These are phyloP conservation scores for Apodemia hepburni DNA, from an alignment of 2,888 invertebrate genomes.

Conservation along the genomic window DNA sequence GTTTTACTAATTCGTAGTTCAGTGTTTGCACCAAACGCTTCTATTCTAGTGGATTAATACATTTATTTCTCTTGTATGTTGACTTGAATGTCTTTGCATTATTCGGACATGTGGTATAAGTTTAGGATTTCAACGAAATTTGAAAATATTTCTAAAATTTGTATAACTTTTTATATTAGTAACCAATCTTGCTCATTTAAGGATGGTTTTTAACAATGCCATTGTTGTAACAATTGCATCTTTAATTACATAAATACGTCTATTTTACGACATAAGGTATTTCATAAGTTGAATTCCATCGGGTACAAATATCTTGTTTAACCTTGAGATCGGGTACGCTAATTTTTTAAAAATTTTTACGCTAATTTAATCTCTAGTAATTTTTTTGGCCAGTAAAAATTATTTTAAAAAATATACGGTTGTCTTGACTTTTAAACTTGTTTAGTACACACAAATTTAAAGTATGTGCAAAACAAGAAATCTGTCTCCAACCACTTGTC, in stretches of 20 bases:
- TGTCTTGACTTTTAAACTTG: constrained; percentile 4
- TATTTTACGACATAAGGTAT: no score
- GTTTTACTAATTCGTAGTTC: not conserved
- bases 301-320: no score
- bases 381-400: constrained; percentile 23
- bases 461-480: not conserved
- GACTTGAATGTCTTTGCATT: not conserved
- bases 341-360: no score
- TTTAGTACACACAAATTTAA: not conserved
- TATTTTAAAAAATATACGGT: constrained; percentile 30
- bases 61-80: no score
- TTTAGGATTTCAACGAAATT: constrained; percentile 12
- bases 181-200: not conserved
- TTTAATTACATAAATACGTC: not conserved
- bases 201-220: constrained; percentile 23
- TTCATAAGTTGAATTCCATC: no score
- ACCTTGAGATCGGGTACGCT: not conserved
- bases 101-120: not conserved
- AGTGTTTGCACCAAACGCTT: not conserved
- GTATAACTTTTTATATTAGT: not conserved
- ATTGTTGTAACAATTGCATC: constrained; percentile 32
- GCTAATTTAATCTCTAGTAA: constrained; percentile 30
- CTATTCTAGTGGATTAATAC: not conserved
- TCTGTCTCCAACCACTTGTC: constrained; percentile 5
- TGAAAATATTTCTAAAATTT: constrained; percentile 5